Percentiles rank a stretch among this genome's conserved stretches.
Conservation (phyloP, 2,113 vertebrate genomes). For the Cyphomyrus plagiostoma region DNA sequence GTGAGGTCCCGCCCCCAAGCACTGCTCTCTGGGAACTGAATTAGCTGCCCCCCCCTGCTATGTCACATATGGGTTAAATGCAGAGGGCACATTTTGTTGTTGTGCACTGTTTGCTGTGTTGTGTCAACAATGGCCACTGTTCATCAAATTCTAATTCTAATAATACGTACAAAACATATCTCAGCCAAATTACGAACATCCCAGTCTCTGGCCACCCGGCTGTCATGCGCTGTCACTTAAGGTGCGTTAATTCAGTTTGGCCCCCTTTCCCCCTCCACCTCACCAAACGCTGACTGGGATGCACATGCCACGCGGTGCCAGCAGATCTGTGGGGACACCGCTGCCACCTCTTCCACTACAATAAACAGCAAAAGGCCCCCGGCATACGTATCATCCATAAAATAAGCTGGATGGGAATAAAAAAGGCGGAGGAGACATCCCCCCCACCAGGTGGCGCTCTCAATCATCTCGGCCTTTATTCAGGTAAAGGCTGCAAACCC, state of each 20-base stretch:
- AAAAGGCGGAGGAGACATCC: neutral
- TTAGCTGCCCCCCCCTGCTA: too few relatives aligned
- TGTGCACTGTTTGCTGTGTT: too few relatives aligned
- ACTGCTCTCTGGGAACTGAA: too few relatives aligned
- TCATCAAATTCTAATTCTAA: too few relatives aligned
- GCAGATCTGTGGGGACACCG: neutral
- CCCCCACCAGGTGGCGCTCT: neutral
- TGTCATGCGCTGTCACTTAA: neutral
- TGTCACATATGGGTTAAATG: too few relatives aligned
- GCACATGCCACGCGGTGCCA: neutral
- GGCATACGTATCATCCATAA: neutral
- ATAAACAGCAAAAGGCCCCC: neutral
- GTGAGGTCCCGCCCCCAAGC: too few relatives aligned
- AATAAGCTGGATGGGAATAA: neutral
- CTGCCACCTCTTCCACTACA: neutral
- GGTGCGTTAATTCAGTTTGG: neutral
- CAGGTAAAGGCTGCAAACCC: neutral
- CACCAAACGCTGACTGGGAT: neutral
- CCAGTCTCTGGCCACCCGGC: neutral
- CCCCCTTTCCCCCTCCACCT: neutral
- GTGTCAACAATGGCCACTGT: too few relatives aligned
- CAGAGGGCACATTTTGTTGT: too few relatives aligned
- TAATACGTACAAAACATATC: neutral
- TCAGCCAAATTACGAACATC: conserved; percentile 10
- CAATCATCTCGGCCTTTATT: neutral